Percentiles rank a stretch among this genome's conserved stretches.
These are phyloP conservation scores for Drosophila ohnishii DNA, from an alignment of 1,140 invertebrate genomes.

Conservation along the genomic window DNA sequence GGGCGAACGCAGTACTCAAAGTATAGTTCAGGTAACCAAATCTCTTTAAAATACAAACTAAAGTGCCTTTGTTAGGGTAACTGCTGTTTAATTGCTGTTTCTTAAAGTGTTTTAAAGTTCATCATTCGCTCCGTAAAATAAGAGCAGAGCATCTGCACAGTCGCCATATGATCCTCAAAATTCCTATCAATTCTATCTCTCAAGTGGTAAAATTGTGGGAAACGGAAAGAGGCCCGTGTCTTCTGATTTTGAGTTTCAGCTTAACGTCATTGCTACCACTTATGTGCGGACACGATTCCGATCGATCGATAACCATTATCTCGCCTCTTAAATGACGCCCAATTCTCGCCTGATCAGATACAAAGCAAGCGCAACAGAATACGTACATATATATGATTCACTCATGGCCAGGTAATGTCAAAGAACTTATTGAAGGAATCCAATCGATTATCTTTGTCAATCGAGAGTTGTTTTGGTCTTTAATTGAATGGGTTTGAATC, in stretches of 20 bases:
- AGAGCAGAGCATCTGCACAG: background rate
- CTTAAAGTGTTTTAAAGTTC: too few relatives aligned
- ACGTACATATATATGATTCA: slow-evolving; percentile 15
- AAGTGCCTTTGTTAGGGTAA: background rate
- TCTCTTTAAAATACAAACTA: too few relatives aligned
- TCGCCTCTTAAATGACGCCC: slow-evolving; percentile 13
- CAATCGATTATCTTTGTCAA: slow-evolving; percentile 14
- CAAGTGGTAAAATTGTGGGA: slow-evolving; percentile 20
- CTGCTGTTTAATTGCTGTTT: too few relatives aligned
- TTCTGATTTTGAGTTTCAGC: slow-evolving; percentile 21
- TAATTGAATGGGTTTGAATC: background rate
- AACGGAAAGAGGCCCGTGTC: slow-evolving; percentile 21
- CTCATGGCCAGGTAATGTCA: slow-evolving; percentile 30
- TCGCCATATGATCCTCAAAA: background rate
- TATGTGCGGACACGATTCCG: slow-evolving; percentile 25
- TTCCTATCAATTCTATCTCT: slow-evolving; percentile 28
- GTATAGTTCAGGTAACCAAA: too few relatives aligned
- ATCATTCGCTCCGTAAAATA: background rate
- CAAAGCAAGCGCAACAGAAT: background rate
- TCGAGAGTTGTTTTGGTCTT: slow-evolving; percentile 14
- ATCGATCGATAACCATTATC: slow-evolving; percentile 45
- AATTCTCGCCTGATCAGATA: slow-evolving; percentile 17
- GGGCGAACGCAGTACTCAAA: background rate
- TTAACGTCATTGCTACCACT: slow-evolving; percentile 30
- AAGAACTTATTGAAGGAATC: slow-evolving; percentile 17